Evolutionary conservation across 2,888 invertebrate species (phyloP), one percentile per base, ranked within the genome.

Genomic region (Nemotelus pantherinus): DNA sequence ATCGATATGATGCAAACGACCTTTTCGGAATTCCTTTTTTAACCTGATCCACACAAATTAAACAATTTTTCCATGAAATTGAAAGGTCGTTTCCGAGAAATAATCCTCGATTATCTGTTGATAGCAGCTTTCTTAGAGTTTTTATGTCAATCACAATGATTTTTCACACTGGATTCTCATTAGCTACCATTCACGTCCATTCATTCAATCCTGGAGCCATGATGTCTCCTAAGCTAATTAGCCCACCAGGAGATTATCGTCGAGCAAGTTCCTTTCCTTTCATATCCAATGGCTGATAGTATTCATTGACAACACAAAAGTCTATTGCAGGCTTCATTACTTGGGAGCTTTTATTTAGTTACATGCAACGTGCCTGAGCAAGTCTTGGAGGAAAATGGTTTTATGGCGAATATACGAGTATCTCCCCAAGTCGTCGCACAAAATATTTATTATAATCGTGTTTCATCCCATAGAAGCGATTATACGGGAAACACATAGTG

Each of bases 361-460:
- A 68, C 53, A 50, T 68, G 48, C 68, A 68, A 68, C 68, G 53
- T 68, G 68, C 68, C 48, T 53, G 25, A 68, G 50, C 53, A 68
- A 68, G 53, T 68, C 68, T 44, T 53, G 7, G 39, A 68, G 68
- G 68, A 48, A 68, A 68, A 68, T 10, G 53, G 50, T 68, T 39
- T 39, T 4, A 39, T 25, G 68, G 41, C 43, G 72, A 44, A 60
- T 25, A 25, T 25, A 25, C 25, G 25, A 72, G 47, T 72, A 72
- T 58, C 58, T 72, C 68, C 47, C 58, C 72, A 47, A 58, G 72
- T 72, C 72, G 47, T 72, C 57, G 58, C 60, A 72, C 72, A 57
- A 58, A 57, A 72, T 58, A 72, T 72, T 72, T 72, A 72, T 72
- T 58, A 58, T 72, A 72, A 72, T 72, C 72, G 72, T 58, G 58